Evolutionary conservation across 1,140 invertebrate genomes (phyloP), one percentile per base, ranked within the genome.

Genomic region (Caerostris darwini): DNA sequence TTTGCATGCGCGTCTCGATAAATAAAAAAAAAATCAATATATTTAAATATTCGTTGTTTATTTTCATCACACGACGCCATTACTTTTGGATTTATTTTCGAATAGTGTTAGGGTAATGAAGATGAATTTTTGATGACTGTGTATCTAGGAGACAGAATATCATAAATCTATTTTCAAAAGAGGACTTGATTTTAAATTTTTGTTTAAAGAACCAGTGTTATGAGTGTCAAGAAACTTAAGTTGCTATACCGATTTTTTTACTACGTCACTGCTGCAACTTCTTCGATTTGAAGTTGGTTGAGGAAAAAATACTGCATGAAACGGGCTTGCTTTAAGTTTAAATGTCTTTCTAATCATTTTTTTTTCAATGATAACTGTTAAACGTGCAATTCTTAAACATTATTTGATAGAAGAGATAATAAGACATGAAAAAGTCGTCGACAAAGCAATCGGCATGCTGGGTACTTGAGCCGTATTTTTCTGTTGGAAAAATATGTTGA

Each of bases 201-300:
- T 71, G 19, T 71, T 50, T 69, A 77, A 77, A 77, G 69, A 12
- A 77, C 19, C 34, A 10, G 69, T 77, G 12, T 77, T 77, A 10
- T 50, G 69, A 77, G 69, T 57, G 54, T 85, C n/a, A 17, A 56
- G 82, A 85, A 85, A 85, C 56, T 85, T 85, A 85, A 85, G 57
- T 85, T 58, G 82, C 57, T 85, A 58, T 85, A 85, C 58, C 56
- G 82, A 85, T 85, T 34, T 1, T 17, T 17, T 3, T 8, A 14
- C 7, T 57, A 59, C n/a, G 19, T 14, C 10, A 58, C 56, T 58
- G 82, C 17, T 85, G 82, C 19, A 58, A 10, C 8, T 17, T 85
- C 82, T 58, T 8, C 19, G 12, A 6, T 7, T 57, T 58, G 82
- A 57, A 12, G 7, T 85, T 85, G 54, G n/a, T 14, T 85, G 82